phyloP scores from a whole-genome alignment of 2,888 invertebrate genomes.

The Drosophila multiciliata region DNA sequence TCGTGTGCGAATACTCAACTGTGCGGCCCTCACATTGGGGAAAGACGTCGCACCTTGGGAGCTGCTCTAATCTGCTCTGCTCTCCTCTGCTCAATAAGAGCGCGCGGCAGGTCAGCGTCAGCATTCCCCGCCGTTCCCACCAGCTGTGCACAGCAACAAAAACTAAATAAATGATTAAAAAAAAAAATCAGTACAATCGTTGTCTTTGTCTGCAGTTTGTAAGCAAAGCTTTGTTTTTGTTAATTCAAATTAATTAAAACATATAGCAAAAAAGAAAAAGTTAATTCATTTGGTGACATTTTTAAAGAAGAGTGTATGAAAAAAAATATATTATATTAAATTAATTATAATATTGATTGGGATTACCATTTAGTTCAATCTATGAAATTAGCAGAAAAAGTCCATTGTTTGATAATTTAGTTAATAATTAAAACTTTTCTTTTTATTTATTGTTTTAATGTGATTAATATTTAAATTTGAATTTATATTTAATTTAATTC shows the following conservation, averaged over 20 bases:
- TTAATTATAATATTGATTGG: background rate
- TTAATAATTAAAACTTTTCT: background rate
- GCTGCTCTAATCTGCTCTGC: conserved; percentile 1
- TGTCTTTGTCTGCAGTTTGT: background rate
- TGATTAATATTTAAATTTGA: background rate
- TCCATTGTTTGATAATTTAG: background rate
- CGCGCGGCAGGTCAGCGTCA: conserved; percentile 32
- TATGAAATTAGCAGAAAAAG: background rate
- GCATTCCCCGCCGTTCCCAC: conserved; percentile 21
- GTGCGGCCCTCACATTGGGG: conserved; percentile 56
- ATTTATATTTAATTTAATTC: background rate
- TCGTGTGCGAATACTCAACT: conserved; percentile 66
- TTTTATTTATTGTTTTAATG: background rate
- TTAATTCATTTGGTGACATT: background rate
- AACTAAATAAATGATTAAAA: background rate
- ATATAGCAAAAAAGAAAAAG: background rate
- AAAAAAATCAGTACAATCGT: background rate
- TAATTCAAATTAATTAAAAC: background rate
- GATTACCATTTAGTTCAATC: background rate
- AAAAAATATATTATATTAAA: background rate
- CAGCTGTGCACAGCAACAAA: conserved; percentile 15
- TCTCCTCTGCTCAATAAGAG: conserved; percentile 38
- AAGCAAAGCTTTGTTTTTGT: background rate
- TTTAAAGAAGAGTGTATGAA: background rate
- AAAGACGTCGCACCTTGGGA: conserved; percentile 48